Conservation (phyloP, 2,113 vertebrate genomes). For the Diphyllodes magnificus region DNA sequence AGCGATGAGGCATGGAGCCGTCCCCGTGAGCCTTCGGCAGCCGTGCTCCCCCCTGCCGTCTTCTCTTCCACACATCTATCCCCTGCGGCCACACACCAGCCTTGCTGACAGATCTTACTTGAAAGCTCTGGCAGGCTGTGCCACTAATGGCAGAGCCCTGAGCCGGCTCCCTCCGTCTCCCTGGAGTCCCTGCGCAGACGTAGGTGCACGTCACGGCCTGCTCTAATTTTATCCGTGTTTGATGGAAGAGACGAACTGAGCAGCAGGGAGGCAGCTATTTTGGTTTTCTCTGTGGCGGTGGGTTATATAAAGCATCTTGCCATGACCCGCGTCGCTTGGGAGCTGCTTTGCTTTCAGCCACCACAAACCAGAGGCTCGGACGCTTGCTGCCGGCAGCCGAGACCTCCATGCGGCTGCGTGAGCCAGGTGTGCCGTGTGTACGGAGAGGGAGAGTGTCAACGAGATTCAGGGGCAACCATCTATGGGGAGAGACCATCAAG, state of each 20-base stretch:
- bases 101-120: conserved; percentile 61
- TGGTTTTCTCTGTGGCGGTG: conserved; percentile 75
- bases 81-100: neutral
- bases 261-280: conserved; percentile 92
- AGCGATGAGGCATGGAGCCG: neutral
- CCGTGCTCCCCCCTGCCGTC: neutral
- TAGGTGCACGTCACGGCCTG: conserved; percentile 87
- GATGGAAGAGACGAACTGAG: conserved; percentile 92
- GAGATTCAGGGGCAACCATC: neutral
- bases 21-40: neutral
- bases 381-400: neutral
- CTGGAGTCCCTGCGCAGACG: conserved; percentile 89
- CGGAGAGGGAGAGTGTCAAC: fast-evolving
- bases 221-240: conserved; percentile 93
- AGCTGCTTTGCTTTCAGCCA: conserved; percentile 43
- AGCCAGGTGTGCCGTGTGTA: neutral
- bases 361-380: conserved; percentile 13
- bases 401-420: neutral
- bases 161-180: conserved; percentile 70
- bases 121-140: conserved; percentile 63
- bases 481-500: no score
- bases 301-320: conserved; percentile 79
- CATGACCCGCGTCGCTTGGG: conserved; percentile 67
- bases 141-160: conserved; percentile 61
- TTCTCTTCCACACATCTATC: neutral